Conservation (phyloP, 2,888 invertebrate species). For the Platerodrilus igneus region DNA sequence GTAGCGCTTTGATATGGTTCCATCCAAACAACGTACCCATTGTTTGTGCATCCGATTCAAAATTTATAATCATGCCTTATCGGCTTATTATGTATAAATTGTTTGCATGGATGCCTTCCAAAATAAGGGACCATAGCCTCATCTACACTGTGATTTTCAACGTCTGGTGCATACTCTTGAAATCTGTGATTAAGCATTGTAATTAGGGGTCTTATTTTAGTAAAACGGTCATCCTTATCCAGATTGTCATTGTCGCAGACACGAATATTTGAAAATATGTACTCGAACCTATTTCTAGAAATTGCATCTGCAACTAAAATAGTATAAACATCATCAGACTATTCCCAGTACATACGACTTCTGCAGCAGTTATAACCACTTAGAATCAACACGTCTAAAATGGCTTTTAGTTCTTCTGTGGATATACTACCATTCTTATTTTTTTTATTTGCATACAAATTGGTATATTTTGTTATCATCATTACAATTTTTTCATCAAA, state of each 20-base stretch:
- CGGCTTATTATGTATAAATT: constrained; percentile 34
- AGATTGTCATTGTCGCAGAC: constrained; percentile 30
- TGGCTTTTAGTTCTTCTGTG: too few species aligned
- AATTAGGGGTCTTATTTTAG: constrained; percentile 31
- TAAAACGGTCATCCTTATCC: constrained; percentile 26
- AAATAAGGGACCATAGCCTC: constrained; percentile 42
- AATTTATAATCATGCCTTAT: constrained; percentile 33
- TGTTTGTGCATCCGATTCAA: constrained; percentile 31
- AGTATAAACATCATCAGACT: constrained; percentile 27
- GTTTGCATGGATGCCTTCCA: constrained; percentile 35
- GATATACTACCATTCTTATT: too few species aligned
- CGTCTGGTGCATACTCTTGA: constrained; percentile 26
- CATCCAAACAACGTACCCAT: constrained; percentile 33
- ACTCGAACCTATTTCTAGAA: constrained; percentile 31
- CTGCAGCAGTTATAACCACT: too few species aligned
- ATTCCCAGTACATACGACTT: constrained; percentile 33
- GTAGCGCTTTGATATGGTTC: constrained; percentile 34
- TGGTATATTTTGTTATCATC: too few species aligned
- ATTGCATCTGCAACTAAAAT: constrained; percentile 28
- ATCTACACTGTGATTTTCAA: constrained; percentile 32
- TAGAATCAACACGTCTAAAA: too few species aligned
- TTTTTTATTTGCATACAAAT: too few species aligned
- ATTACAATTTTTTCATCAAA: too few species aligned
- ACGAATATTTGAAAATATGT: constrained; percentile 32
- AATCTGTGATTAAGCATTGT: constrained; percentile 27